Evolutionary conservation across 2,888 invertebrate genomes (phyloP), one percentile per base, ranked within the genome.

Genomic region (Rhaphigaster nebulosa): DNA sequence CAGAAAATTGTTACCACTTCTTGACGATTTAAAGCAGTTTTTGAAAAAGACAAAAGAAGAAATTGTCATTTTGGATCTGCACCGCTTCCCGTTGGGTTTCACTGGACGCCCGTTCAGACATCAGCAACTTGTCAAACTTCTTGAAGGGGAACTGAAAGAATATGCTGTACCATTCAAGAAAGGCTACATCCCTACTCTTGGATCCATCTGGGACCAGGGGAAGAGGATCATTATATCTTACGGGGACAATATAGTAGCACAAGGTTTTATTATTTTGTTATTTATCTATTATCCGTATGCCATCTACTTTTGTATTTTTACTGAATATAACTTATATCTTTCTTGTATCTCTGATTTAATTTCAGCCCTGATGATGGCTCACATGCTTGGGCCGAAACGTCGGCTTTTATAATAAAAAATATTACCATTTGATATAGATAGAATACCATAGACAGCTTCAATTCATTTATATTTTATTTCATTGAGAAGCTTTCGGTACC

Each of bases 41-140:
- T 94, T 97, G 84, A 95, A 95, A 92, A 94, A 94, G 70, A 96
- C 97, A 0, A 95, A 94, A 23, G 94, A 95, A 91, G 97, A 97
- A 94, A 94, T 97, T 56, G 95, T 98, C 20, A 95, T 98, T 91
- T 94, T 98, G 88, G 97, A 98, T 93, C 96, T 98, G 87, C 97
- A 97, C 93, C 96, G 97, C 91, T 97, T 98, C 93, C 97, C 97
- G 0, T 94, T 96, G 34, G 96, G 96, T 5, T 96, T 96, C 60
- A 93, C 94, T 38, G 94, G 95, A 0, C 94, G 95, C 41, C 93
- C 94, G 0, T 93, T 93, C 26, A 94, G 95, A 4, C 96, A 96
- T 93, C 93, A 93, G 18, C 94, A 95, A 26, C 93, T 96, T 0
- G 93, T 95, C n/a, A 94, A 94, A 70, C 93, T 95, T 87, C 93